Evolutionary conservation across 2,113 vertebrate genomes (phyloP), one percentile per base, ranked within the genome.

Genomic region (Hemiscyllium ocellatum): DNA sequence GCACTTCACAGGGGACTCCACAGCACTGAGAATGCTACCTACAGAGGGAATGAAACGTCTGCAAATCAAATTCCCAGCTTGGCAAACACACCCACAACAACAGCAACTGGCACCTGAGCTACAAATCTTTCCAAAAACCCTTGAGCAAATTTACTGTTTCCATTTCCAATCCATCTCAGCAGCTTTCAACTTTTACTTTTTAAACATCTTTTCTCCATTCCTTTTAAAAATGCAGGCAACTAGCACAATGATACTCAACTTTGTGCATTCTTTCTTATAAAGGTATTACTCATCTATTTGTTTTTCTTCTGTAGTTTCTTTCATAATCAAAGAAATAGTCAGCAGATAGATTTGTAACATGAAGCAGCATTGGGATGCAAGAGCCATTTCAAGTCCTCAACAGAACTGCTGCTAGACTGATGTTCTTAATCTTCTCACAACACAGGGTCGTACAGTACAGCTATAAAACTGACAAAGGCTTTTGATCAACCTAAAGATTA

Each of bases 171-270:
- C 42, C 68, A 72, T 33, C 94, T 95, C 94, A 69, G 33, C 37
- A 69, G 69, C 89, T 94, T 70, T 3, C 22, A 42, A 8, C 12
- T 94, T 70, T 69, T 50, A 95, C 26, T 72, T 29, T 70, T 70
- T 72, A 4, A 26, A 95, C 37, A 95, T 95, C 93, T 24, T 70
- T 50, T 72, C 94, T 8, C 94, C 69, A 50, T 95, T 72, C 42
- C 94, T 95, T 95, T 95, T 95, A 95, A 95, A 95, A 95, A 72
- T 95, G 68, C 47, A 33, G 42, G 26, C 42, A 95, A 76, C 72
- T 95, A 95, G 68, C 69, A 72, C 47, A 50, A 95, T 26, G 47
- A 24, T 50, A 72, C 13, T 72, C 3, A 13, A 72, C 33, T 72
- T 26, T 6, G 26, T 70, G 50, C 13, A 26, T 70, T 24, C 12